Base-by-base conservation (phyloP, 2,797 vertebrate species). In the Phrynocephalus guinanensis region DNA sequence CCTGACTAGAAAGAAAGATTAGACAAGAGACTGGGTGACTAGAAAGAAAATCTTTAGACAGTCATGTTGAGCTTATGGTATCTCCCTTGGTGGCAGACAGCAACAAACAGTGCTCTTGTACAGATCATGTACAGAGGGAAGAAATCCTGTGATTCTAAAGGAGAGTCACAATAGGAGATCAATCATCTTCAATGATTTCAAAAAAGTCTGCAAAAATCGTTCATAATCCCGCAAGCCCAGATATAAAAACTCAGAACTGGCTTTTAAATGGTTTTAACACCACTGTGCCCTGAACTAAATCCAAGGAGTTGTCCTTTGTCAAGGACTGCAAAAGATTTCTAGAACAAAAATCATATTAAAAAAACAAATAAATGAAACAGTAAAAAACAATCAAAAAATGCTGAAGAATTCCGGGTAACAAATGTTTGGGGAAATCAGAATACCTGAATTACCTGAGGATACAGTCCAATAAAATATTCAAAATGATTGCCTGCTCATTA, bases 31-130 rank as follows among this genome's bases (percentile, higher is more conserved):
- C 60, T 5, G 68, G n/a, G 5, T 11, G 82, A 79, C 50, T 92
- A 52, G 68, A 86, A 93, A 85, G 33, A 52, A 91, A 88, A 83
- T 5, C 79, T 68, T 89, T 90, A 87, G 60, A 67, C 28, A 80
- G 56, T 60, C 18, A 18, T 52, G 22, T 16, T 92, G 26, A 70
- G 15, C 48, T 90, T 56, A 71, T 24, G 30, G 52, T 66, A 9
- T 82, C 22, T 66, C 52, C 0, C 10, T 0, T 71, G 66, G 73
- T 60, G 75, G 56, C 0, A 87, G 15, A 3, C 24, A 89, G 60
- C 5, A 44, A 33, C 24, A 44, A 79, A 88, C 7, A 0, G 0
- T n/a, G 30, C 1, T 75, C 73, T 48, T 56, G 33, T 71, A 71
- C 26, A 86, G 56, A 88, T 84, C 28, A 1, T 7, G 71, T 15